Evolutionary conservation across 2,888 invertebrate species (phyloP), one percentile per base, ranked within the genome.

Genomic region (Sepioteuthis lessoniana): DNA sequence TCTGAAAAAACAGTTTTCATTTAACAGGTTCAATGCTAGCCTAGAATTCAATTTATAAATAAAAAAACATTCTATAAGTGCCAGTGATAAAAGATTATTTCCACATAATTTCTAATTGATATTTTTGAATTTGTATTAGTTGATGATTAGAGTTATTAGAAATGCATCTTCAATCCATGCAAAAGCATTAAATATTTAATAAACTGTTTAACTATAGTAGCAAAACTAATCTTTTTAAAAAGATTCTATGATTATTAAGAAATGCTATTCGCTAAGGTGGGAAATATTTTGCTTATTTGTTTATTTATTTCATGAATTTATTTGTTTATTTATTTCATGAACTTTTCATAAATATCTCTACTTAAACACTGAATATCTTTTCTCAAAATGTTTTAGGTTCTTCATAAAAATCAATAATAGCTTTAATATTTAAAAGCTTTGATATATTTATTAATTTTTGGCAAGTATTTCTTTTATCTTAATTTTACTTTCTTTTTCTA

Each of bases 111-210:
- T n/a, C 60, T 31, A 60, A n/a, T 35, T 16, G 35, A 13, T 35
- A 13, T 76, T 35, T n/a, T 76, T 13, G 3, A 76, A 35, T n/a
- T 35, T 76, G n/a, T n/a, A 76, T 76, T 76, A 76, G 76, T 76
- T n/a, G 16, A n/a, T n/a, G n/a, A 76, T 76, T 76, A 76, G 76
- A 76, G 35, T 76, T 76, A 76, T 55, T 55, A 55, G 55, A 55
- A 55, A 55, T 76, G 76, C n/a, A 76, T n/a, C n/a, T 35, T 76
- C 76, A 76, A 76, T 76, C 76, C 76, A 76, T 76, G 76, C 76
- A 76, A 76, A 76, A 76, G n/a, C n/a, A 35, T 76, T 76, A n/a
- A n/a, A 76, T 35, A 76, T 76, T 76, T 25, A 55, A 55, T 21
- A 55, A 25, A 55, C 21, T 76, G 76, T 76, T 76, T n/a, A n/a